phyloP scores from a whole-genome alignment of 2,797 vertebrate species.

The Acanthiza pusilla region DNA sequence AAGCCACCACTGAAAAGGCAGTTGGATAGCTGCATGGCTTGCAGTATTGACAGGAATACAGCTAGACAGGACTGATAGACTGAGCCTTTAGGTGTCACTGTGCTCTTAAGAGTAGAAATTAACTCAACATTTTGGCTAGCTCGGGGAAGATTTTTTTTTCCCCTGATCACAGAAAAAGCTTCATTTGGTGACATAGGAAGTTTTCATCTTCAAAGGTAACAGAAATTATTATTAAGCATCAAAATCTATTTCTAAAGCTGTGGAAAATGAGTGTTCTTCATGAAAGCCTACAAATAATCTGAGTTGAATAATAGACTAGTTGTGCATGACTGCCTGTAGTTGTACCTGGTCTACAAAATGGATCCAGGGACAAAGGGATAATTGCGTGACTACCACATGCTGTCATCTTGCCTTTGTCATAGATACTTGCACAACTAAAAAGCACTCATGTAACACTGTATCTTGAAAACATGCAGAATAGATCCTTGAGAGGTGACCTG shows the following conservation, averaged over 20 bases:
- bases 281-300: not conserved
- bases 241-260: not conserved
- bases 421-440: not conserved
- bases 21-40: not conserved
- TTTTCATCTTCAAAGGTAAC: not conserved
- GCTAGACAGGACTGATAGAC: not conserved
- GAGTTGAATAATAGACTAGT: not conserved
- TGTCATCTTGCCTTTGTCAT: not conserved
- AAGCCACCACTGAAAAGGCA: not conserved
- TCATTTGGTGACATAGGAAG: not conserved
- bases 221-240: not conserved
- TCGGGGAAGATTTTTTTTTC: not conserved
- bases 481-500: not conserved
- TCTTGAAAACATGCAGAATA: not conserved
- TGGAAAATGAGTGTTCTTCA: not conserved
- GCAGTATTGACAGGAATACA: not conserved
- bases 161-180: not conserved
- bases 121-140: not conserved
- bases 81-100: constrained; percentile 46
- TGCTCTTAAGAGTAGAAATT: not conserved
- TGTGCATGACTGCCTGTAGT: not conserved
- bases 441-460: not conserved
- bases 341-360: not conserved
- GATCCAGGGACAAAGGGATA: not conserved
- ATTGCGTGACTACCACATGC: not conserved